These are phyloP conservation scores for Sesamia nonagrioides DNA, from an alignment of 1,140 invertebrate species.

Conservation along the genomic window DNA sequence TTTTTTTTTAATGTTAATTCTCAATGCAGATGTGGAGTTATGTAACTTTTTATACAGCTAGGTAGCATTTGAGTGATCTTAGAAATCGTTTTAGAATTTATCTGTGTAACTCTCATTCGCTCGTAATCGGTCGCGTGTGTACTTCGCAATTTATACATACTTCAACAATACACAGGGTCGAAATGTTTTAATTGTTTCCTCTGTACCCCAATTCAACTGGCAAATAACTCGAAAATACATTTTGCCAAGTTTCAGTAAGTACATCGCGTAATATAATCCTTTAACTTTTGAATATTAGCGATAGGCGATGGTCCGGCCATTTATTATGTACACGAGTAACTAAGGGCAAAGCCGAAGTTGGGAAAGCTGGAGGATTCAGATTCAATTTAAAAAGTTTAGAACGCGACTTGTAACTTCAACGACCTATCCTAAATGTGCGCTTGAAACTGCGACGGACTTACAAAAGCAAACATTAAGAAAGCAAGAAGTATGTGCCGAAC, in stretches of 20 bases:
- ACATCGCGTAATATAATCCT: slow-evolving; percentile 35
- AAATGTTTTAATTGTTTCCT: slow-evolving; percentile 26
- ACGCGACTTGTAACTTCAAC: slow-evolving; percentile 49
- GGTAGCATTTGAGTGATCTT: background rate
- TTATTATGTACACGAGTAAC: slow-evolving; percentile 59
- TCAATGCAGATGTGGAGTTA: background rate
- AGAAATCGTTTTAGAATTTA: background rate
- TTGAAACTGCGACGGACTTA: slow-evolving; percentile 25
- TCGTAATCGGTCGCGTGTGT: background rate
- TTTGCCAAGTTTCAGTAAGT: slow-evolving; percentile 30
- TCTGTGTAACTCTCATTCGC: background rate
- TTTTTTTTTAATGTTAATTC: background rate
- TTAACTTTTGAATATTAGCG: slow-evolving; percentile 36
- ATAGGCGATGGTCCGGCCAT: slow-evolving; percentile 47
- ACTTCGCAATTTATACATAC: background rate
- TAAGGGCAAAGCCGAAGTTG: slow-evolving; percentile 38
- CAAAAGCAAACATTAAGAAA: slow-evolving; percentile 46
- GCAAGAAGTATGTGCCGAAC: slow-evolving; percentile 28
- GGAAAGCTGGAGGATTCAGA: slow-evolving; percentile 46
- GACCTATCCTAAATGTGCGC: slow-evolving; percentile 52
- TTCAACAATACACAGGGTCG: background rate
- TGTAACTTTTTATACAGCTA: background rate
- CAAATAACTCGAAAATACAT: slow-evolving; percentile 41
- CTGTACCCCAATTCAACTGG: slow-evolving; percentile 15
- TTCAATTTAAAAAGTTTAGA: slow-evolving; percentile 65